Percentiles rank a stretch among this genome's conserved stretches.
phyloP scores from a whole-genome alignment of 2,113 vertebrate species.

The Gavia stellata region DNA sequence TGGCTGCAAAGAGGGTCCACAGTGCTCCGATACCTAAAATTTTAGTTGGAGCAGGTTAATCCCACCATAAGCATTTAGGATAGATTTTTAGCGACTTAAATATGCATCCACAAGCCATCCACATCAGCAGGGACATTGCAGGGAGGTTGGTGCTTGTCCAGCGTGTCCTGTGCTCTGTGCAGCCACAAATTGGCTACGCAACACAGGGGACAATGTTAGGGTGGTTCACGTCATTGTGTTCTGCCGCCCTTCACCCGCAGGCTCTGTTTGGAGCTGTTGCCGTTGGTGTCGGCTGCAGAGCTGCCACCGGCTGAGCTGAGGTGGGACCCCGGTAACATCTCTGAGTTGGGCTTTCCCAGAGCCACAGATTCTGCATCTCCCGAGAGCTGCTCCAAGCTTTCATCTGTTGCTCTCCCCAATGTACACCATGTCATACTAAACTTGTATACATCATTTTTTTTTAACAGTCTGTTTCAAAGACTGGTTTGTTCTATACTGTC shows the following conservation, averaged over 20 bases:
- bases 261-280: not conserved
- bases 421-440: not conserved
- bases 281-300: not conserved
- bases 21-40: not conserved
- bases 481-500: not conserved
- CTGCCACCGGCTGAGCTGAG: not conserved
- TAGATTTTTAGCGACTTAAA: not conserved
- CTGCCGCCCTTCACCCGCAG: not conserved
- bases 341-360: not conserved
- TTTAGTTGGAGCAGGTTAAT: not conserved
- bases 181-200: not conserved
- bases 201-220: fast-evolving
- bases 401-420: not conserved
- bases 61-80: not conserved
- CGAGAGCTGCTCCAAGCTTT: not conserved
- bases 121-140: not conserved
- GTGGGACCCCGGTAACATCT: not conserved
- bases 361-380: not conserved
- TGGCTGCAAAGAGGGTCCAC: not conserved
- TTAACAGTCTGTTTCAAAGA: not conserved
- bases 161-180: not conserved
- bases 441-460: not conserved
- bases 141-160: not conserved
- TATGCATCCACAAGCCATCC: not conserved
- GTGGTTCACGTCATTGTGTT: not conserved